Evolutionary conservation across 1,140 invertebrate species (phyloP), one percentile per base, ranked within the genome.

Genomic region (Eubasilissa regina): DNA sequence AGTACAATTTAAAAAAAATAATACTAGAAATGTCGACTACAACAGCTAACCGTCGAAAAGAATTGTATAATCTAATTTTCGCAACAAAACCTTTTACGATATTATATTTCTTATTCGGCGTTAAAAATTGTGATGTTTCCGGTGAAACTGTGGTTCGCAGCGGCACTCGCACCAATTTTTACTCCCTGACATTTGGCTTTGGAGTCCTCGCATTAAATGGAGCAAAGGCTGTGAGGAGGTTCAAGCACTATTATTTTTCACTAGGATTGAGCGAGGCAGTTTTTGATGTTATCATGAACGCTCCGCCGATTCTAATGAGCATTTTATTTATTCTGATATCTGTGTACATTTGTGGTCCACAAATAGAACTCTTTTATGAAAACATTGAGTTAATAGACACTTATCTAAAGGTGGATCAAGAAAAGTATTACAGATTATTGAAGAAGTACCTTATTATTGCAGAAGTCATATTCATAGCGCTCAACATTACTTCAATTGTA

Each of bases 351-450:
- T 68, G 64, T 17, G 43, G 44, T 11, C n/a, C n/a, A 13, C n/a
- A 47, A 68, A 17, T 15, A 11, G n/a, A 17, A n/a, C 47, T 11
- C 12, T 48, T 68, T n/a, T 47, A 47, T 21, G 44, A 47, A 47
- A 68, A 68, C 17, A 68, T 68, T 47, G 64, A 68, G 3, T 17
- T 45, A 8, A 68, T 68, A n/a, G 64, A 68, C 47, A 21, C 15
- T 6, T 47, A 17, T 48, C 44, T 68, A 8, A n/a, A 3, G 4
- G 12, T 68, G 15, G 44, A 68, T 19, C 47, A 45, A 48, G 64
- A 68, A 17, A 68, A 68, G 47, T 47, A 45, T 47, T 68, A 47
- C 64, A 68, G 15, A 19, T 9, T n/a, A 15, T 48, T 68, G 44
- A 68, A 45, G 45, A 45, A 47, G 15, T 68, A 68, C 15, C 44